These are phyloP conservation scores for Drosophila rufa DNA, from an alignment of 1,140 invertebrate species.

Conservation along the genomic window DNA sequence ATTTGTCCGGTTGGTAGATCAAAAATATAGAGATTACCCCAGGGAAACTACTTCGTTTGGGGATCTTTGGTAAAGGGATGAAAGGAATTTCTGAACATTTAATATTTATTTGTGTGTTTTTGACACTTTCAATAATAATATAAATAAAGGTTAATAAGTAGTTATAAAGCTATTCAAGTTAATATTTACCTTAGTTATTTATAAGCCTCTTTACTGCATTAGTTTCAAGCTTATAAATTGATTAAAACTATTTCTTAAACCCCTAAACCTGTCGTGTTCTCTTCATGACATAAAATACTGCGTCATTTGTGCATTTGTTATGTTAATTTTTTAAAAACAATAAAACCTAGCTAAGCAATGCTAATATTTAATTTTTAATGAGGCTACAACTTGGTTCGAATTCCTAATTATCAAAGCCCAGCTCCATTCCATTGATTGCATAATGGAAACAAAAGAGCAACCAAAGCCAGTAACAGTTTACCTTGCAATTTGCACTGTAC, in stretches of 20 bases:
- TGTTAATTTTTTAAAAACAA: slow-evolving; percentile 1
- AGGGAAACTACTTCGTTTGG: neutral
- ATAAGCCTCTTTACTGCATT: neutral
- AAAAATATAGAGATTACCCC: neutral
- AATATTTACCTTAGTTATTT: neutral
- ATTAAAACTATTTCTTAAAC: neutral
- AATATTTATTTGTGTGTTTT: neutral
- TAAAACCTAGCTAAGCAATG: neutral
- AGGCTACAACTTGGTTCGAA: neutral
- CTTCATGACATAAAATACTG: neutral
- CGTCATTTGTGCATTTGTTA: slow-evolving; percentile 2
- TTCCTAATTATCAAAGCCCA: slow-evolving; percentile 11
- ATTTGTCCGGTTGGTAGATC: slow-evolving; percentile 10
- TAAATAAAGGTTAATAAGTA: too few species aligned
- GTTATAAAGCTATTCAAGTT: too few species aligned
- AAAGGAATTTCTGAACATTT: neutral
- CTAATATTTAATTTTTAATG: slow-evolving; percentile 6
- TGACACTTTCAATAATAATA: neutral
- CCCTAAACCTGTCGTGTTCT: neutral
- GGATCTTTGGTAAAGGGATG: neutral
- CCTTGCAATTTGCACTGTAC: slow-evolving; percentile 17
- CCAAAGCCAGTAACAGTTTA: slow-evolving; percentile 25
- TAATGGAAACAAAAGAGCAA: slow-evolving; percentile 33
- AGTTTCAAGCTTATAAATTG: neutral
- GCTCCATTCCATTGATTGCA: slow-evolving; percentile 37